phyloP scores from a whole-genome alignment of 1,140 invertebrate species.

The Antheraea mylitta region DNA sequence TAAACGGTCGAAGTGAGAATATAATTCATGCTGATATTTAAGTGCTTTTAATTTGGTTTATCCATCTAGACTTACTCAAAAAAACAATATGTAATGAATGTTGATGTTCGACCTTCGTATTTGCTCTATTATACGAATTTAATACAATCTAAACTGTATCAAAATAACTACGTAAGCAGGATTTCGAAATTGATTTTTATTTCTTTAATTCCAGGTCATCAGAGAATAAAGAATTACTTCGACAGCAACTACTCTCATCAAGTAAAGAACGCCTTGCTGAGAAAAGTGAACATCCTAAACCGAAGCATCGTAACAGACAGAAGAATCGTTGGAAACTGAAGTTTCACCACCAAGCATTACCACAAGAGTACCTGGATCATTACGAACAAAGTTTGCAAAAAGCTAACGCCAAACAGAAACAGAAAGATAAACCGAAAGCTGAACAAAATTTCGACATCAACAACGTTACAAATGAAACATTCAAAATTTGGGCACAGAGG shows the following conservation, averaged over 20 bases:
- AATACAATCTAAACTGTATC: too few species aligned
- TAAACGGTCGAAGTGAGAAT: too few species aligned
- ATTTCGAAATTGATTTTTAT: not conserved
- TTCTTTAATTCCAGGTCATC: conserved; percentile 48
- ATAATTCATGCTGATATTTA: too few species aligned
- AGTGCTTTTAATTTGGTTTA: too few species aligned
- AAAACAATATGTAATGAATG: too few species aligned
- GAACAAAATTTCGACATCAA: conserved; percentile 48
- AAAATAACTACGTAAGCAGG: not conserved
- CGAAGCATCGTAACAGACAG: conserved; percentile 77
- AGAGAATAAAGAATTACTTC: conserved; percentile 66
- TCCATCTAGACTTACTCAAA: too few species aligned
- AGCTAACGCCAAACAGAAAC: conserved; percentile 44
- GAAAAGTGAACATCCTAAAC: conserved; percentile 44
- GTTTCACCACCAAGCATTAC: conserved; percentile 90
- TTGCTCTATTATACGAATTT: too few species aligned
- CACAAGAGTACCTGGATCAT: conserved; percentile 88
- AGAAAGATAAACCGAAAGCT: conserved; percentile 62
- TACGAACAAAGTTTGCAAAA: conserved; percentile 86
- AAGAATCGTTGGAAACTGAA: conserved; percentile 88
- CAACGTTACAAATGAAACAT: conserved; percentile 80
- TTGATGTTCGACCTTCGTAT: too few species aligned
- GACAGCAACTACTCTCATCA: conserved; percentile 62
- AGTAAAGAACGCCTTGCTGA: conserved; percentile 55
- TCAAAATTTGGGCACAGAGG: conserved; percentile 86